Evolutionary conservation across 2,113 vertebrate species (phyloP), one percentile per base, ranked within the genome.

Genomic region (Pica pica): DNA sequence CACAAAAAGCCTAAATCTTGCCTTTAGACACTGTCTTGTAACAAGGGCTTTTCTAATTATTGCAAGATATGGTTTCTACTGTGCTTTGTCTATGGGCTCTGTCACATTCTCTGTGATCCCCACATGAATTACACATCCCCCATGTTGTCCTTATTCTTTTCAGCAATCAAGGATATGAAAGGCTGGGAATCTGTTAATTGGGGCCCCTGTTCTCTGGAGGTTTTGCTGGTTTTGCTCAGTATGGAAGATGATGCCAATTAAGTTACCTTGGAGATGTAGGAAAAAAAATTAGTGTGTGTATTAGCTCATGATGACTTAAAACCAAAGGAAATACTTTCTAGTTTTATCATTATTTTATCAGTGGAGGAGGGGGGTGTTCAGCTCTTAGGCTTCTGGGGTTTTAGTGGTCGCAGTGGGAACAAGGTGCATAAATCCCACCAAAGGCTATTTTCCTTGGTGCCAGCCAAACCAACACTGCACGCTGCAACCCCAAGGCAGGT

Each of bases 171-270:
- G 12, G 55, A 11, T 67, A 33, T 16, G 57, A 90, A 92, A 90
- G 71, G 68, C 53, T 65, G 57, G 60, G 46, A 56, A 70, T 63
- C 75, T 83, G 69, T 90, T 96, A 90, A 93, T 63, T 78, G 49
- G 65, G 78, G n/a, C n/a, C 78, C 57, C 65, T 78, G 44, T 26
- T 86, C 84, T 87, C 75, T 47, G 59, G 61, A 86, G 65, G 8
- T 39, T 94, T 83, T 78, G 13, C 81, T 94, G 35, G 31, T 75
- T 89, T 91, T 80, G 70, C 73, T 94, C 64, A 35, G 22, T 64
- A 56, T 56, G 79, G 91, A 87, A 24, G 50, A 56, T 49, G 61
- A 90, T 75, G 68, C 42, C 63, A 94, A 59, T 67, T 75, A 87
- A 76, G 69, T 84, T 96, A 75, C 87, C 69, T 88, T 85, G 63